Percentiles rank a stretch among this genome's conserved stretches.
Evolutionary conservation across 2,888 invertebrate species (phyloP).

Genomic region (Catonia carolina): DNA sequence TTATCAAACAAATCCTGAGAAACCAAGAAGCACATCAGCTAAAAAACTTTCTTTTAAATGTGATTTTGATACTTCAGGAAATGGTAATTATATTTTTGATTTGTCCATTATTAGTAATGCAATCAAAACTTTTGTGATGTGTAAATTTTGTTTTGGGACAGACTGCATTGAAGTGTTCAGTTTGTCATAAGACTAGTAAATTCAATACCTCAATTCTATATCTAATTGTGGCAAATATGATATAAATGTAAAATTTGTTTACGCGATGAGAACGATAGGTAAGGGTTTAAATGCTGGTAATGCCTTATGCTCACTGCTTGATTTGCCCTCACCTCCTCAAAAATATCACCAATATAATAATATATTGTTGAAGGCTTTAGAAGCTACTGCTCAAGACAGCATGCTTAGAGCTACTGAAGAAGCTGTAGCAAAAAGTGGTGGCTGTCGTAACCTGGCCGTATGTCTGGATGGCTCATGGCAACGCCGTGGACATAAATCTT

Average conservation of each 20-base stretch:
- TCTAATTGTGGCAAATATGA: constrained; percentile 1
- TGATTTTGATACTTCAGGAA: too few relatives aligned
- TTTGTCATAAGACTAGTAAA: background rate
- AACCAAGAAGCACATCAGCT: too few relatives aligned
- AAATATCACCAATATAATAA: constrained; percentile 2
- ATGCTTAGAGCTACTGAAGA: constrained; percentile 4
- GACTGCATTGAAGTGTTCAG: background rate
- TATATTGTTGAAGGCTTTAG: background rate
- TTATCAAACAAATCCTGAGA: too few relatives aligned
- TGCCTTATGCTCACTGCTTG: background rate
- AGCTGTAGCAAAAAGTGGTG: background rate
- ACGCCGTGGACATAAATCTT: constrained; percentile 1
- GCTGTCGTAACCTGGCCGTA: background rate
- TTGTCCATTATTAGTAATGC: too few relatives aligned
- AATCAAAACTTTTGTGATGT: too few relatives aligned
- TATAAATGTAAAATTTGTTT: background rate
- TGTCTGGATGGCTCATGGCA: background rate
- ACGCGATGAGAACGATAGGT: too few relatives aligned
- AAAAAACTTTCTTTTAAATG: too few relatives aligned
- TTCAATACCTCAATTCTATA: too few relatives aligned
- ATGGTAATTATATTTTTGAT: too few relatives aligned
- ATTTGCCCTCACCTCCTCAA: background rate
- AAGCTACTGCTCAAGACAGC: background rate
- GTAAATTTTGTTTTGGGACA: too few relatives aligned
- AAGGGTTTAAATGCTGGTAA: background rate